Evolutionary conservation across 2,888 invertebrate species (phyloP).

Genomic region (Dryobotodes eremita): DNA sequence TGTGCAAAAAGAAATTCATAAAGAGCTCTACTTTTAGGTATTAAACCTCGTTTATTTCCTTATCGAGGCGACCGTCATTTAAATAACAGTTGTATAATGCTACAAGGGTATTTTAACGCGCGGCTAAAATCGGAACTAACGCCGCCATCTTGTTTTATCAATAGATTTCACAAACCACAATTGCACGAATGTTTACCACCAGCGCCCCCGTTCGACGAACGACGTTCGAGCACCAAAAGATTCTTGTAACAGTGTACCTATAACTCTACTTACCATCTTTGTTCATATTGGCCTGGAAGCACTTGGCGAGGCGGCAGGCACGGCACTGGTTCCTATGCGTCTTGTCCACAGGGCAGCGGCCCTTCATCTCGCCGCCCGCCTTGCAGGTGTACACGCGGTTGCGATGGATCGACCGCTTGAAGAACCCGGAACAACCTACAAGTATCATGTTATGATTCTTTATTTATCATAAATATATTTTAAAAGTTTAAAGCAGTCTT

Average conservation of each 20-base stretch:
- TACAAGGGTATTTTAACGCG: neutral
- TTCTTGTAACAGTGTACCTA: too few relatives aligned
- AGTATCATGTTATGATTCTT: too few relatives aligned
- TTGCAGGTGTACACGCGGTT: conserved; percentile 99
- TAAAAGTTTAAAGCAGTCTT: too few relatives aligned
- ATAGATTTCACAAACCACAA: too few relatives aligned
- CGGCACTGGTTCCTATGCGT: conserved; percentile 99
- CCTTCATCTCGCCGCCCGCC: conserved; percentile 97
- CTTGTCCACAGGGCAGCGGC: conserved; percentile 98
- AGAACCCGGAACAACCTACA: conserved; percentile 97
- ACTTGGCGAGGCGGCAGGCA: conserved; percentile 98
- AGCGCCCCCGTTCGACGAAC: too few relatives aligned
- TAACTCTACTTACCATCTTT: conserved; percentile 96
- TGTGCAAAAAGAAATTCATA: neutral
- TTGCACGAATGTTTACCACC: too few relatives aligned
- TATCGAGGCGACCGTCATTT: too few relatives aligned
- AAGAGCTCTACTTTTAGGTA: neutral
- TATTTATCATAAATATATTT: too few relatives aligned
- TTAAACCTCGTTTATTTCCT: neutral
- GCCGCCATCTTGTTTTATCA: too few relatives aligned
- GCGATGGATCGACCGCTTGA: conserved; percentile 98
- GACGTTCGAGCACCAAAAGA: too few relatives aligned
- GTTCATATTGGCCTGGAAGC: conserved; percentile 99
- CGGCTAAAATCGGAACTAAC: too few relatives aligned
- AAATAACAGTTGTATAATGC: neutral